Conservation (phyloP, 2,113 vertebrate genomes). For the Sapajus apella region DNA sequence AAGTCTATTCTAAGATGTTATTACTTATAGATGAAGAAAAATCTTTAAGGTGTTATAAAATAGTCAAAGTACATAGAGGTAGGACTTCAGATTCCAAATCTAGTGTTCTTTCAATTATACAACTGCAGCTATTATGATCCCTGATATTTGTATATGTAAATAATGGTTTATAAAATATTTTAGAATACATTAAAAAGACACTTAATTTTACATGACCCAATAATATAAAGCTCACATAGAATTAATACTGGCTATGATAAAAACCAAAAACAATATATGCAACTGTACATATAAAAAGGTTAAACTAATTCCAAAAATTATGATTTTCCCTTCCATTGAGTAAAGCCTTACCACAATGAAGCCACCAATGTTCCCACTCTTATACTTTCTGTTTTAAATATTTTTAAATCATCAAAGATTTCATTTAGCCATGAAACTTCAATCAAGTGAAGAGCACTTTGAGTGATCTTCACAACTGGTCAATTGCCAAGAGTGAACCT, state of each 20-base stretch:
- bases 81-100: neutral
- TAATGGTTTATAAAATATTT: neutral
- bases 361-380: neutral
- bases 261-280: neutral
- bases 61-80: neutral
- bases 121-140: neutral
- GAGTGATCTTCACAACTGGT: conserved; percentile 48
- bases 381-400: conserved; percentile 30
- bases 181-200: neutral
- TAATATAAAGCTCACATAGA: neutral
- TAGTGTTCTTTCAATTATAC: neutral
- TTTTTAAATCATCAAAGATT: conserved; percentile 49
- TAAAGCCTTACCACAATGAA: neutral
- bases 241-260: neutral
- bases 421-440: conserved; percentile 35
- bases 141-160: neutral
- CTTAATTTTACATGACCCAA: neutral
- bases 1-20: neutral
- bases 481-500: conserved; percentile 58
- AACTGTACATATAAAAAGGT: neutral
- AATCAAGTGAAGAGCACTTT: conserved; percentile 54
- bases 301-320: neutral
- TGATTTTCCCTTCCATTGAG: neutral
- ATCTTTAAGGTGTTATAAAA: neutral
- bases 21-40: neutral